Conservation (phyloP, 1,140 invertebrate species). For the Heliconius hermathena region DNA sequence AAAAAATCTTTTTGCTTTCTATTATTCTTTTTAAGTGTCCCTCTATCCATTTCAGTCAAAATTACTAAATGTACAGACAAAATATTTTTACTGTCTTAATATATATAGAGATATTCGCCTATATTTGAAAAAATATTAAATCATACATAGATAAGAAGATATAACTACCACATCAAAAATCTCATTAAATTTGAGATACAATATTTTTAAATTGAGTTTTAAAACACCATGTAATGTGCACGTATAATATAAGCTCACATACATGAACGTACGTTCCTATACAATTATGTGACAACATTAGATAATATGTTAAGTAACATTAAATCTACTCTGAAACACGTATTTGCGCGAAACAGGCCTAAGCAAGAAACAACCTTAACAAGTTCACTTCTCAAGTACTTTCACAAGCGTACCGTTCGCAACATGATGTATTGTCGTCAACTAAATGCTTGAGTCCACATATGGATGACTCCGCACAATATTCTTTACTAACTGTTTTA, state of each 20-base stretch:
- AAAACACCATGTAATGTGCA: neutral
- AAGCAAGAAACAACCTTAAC: conserved; percentile 45
- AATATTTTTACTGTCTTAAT: too few relatives aligned
- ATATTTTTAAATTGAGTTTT: neutral
- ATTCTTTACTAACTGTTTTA: conserved; percentile 63
- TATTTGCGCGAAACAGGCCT: conserved; percentile 52
- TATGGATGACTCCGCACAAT: conserved; percentile 73
- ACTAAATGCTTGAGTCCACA: conserved; percentile 74
- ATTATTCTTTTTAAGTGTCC: too few relatives aligned
- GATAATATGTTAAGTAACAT: conserved; percentile 32
- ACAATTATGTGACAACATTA: conserved; percentile 29
- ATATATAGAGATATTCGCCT: too few relatives aligned
- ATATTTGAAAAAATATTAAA: too few relatives aligned
- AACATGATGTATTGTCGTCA: conserved; percentile 55
- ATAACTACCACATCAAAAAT: too few relatives aligned
- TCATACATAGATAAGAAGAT: too few relatives aligned
- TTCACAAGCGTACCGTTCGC: conserved; percentile 65
- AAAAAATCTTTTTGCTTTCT: too few relatives aligned
- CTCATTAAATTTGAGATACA: neutral
- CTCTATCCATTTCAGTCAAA: too few relatives aligned
- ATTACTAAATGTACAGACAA: too few relatives aligned
- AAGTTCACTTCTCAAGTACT: conserved; percentile 52
- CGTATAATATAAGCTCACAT: neutral
- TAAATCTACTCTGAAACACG: conserved; percentile 35
- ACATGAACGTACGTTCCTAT: neutral